Percentiles rank a stretch among this genome's conserved stretches.
Conservation (phyloP, 2,888 invertebrate species). For the Chaitophorus viminalis region DNA sequence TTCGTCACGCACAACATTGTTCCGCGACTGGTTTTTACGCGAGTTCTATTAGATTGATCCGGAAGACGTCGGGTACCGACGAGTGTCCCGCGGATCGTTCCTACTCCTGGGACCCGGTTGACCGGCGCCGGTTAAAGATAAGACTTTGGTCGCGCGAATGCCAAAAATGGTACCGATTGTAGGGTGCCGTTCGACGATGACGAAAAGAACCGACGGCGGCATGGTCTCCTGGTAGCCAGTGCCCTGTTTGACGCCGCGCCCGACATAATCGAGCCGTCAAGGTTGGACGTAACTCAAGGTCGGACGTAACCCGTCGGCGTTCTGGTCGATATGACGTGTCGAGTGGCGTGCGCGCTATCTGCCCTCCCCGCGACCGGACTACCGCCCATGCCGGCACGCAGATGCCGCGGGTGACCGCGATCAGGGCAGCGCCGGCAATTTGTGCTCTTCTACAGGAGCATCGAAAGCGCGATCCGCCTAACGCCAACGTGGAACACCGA, state of each 20-base stretch:
- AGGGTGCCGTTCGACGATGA: background rate
- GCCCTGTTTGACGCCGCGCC: background rate
- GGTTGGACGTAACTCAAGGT: background rate
- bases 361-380: background rate
- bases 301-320: background rate
- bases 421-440: too few relatives aligned
- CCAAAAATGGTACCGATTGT: background rate
- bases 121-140: background rate
- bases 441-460: too few relatives aligned
- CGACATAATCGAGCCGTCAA: too few relatives aligned
- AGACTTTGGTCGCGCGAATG: background rate
- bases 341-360: conserved; percentile 4
- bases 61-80: too few relatives aligned
- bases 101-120: background rate
- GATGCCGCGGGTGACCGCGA: too few relatives aligned
- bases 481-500: too few relatives aligned
- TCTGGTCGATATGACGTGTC: background rate
- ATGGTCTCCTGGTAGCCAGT: conserved; percentile 9
- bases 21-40: too few relatives aligned
- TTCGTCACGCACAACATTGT: too few relatives aligned
- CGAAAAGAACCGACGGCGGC: background rate
- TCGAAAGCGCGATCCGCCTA: too few relatives aligned
- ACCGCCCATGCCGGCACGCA: background rate
- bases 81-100: background rate
- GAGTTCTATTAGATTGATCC: too few relatives aligned